Conservation (phyloP, 2,888 invertebrate genomes). For the Heliconius hortense region DNA sequence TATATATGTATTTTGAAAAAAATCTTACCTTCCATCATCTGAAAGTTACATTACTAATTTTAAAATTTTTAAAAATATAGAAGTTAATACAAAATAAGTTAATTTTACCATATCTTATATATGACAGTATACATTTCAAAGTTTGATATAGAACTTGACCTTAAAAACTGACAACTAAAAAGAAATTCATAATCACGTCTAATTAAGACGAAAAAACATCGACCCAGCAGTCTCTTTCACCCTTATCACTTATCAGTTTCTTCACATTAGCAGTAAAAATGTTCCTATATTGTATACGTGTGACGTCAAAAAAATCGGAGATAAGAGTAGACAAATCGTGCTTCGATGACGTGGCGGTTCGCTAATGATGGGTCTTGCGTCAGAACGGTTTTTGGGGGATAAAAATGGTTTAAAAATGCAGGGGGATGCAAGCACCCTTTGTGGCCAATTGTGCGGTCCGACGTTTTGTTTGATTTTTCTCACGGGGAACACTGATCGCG, state of each 20-base stretch:
- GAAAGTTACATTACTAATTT: not conserved
- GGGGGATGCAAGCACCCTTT: conserved; percentile 59
- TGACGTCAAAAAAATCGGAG: conserved; percentile 66
- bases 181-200: conserved; percentile 11
- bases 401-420: conserved; percentile 61
- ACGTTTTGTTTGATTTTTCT: conserved; percentile 75
- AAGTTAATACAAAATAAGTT: not conserved
- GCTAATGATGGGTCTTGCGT: conserved; percentile 76
- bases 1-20: not conserved
- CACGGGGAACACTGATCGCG: conserved; percentile 65
- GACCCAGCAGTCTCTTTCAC: conserved; percentile 64
- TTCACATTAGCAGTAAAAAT: conserved; percentile 76
- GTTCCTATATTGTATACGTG: conserved; percentile 76
- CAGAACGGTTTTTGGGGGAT: conserved; percentile 54
- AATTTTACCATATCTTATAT: not conserved
- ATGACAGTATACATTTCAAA: not conserved
- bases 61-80: too few relatives aligned
- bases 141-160: conserved; percentile 1
- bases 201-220: conserved; percentile 53
- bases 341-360: conserved; percentile 67
- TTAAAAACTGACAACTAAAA: conserved; percentile 10
- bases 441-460: conserved; percentile 64
- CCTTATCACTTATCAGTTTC: conserved; percentile 66
- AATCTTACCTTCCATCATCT: not conserved
- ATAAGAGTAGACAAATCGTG: conserved; percentile 81